phyloP scores from a whole-genome alignment of 1,140 invertebrate species.

The Piezodorus guildinii region DNA sequence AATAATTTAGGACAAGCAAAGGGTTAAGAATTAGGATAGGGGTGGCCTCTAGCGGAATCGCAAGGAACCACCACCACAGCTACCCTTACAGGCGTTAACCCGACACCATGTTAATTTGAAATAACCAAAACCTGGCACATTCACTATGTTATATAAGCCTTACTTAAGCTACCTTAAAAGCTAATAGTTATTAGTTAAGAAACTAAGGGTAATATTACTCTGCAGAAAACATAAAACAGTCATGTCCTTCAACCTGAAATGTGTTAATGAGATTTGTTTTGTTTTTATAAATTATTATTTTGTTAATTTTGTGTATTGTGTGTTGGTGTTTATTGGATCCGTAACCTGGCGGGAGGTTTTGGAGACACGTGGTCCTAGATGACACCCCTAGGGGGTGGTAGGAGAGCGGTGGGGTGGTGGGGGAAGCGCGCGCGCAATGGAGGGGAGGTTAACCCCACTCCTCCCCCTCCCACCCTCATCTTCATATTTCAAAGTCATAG shows the following conservation, averaged over 20 bases:
- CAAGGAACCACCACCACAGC: background rate
- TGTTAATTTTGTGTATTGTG: too few relatives aligned
- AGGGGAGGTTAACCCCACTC: background rate
- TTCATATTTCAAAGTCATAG: too few relatives aligned
- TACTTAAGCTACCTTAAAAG: background rate
- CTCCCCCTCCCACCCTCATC: conserved; percentile 5
- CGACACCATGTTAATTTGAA: background rate
- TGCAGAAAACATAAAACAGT: too few relatives aligned
- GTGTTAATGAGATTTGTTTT: too few relatives aligned
- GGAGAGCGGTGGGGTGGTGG: background rate
- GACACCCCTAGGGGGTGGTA: conserved; percentile 1
- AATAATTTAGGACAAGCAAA: too few relatives aligned
- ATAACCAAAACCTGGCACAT: background rate
- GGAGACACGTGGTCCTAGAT: background rate
- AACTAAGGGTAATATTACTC: too few relatives aligned
- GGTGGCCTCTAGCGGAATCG: conserved; percentile 2
- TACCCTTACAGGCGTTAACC: background rate
- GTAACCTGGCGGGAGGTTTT: too few relatives aligned
- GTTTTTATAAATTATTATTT: too few relatives aligned
- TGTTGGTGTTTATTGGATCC: too few relatives aligned
- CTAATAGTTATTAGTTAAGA: too few relatives aligned
- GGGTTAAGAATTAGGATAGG: background rate
- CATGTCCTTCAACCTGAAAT: too few relatives aligned
- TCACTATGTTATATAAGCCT: background rate
- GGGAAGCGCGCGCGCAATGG: background rate